Percentiles rank a stretch among this genome's conserved stretches.
Evolutionary conservation across 1,140 invertebrate genomes (phyloP).

Genomic region (Dendroctonus ponderosae): DNA sequence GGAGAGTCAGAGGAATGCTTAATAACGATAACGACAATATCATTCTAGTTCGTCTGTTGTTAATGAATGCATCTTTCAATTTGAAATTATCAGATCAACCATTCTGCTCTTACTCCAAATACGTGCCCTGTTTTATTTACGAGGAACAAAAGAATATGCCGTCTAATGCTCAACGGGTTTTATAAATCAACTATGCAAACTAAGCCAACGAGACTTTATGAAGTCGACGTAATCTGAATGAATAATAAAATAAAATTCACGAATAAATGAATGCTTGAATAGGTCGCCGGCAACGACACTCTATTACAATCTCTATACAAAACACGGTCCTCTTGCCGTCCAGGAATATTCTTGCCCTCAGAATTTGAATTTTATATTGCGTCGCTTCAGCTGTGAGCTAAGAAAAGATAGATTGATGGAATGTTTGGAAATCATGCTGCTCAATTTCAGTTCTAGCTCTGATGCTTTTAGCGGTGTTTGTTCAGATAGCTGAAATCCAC

Average conservation of each 20-base stretch:
- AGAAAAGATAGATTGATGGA: background rate
- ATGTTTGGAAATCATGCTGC: background rate
- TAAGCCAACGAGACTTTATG: slow-evolving; percentile 15
- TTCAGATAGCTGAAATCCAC: too few relatives aligned
- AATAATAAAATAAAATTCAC: slow-evolving; percentile 32
- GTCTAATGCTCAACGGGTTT: slow-evolving; percentile 1
- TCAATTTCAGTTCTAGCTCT: too few relatives aligned
- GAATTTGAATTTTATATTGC: slow-evolving; percentile 17
- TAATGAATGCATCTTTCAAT: too few relatives aligned
- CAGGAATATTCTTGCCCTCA: slow-evolving; percentile 5
- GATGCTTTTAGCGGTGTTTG: too few relatives aligned
- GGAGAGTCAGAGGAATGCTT: too few relatives aligned
- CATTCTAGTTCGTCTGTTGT: too few relatives aligned
- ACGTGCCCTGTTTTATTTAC: too few relatives aligned
- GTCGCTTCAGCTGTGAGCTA: background rate
- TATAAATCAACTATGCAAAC: slow-evolving; percentile 26
- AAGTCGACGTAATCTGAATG: slow-evolving; percentile 22
- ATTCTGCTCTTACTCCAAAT: too few relatives aligned
- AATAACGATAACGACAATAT: too few relatives aligned
- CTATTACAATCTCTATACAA: slow-evolving; percentile 15
- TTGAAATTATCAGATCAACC: too few relatives aligned
- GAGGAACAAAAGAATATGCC: background rate
- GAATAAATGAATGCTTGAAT: slow-evolving; percentile 32
- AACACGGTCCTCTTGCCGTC: slow-evolving; percentile 8
- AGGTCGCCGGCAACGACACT: slow-evolving; percentile 15